Evolutionary conservation across 2,113 vertebrate species (phyloP).

Genomic region (Leucosticte australis): DNA sequence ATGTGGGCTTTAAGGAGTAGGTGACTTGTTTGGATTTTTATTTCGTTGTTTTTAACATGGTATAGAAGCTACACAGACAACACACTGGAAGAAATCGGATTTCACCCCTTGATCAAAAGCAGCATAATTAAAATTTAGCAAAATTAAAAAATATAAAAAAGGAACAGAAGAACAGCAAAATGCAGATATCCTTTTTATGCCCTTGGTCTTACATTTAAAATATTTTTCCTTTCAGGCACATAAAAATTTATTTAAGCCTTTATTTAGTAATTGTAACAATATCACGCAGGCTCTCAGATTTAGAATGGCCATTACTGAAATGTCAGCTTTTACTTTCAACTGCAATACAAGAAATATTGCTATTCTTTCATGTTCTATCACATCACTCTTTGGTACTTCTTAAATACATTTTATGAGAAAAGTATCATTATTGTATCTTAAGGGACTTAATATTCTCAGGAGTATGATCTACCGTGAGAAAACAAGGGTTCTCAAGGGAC

Average conservation of each 20-base stretch:
- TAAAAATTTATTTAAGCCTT: neutral
- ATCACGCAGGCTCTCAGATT: neutral
- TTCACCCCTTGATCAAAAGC: neutral
- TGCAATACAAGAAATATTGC: neutral
- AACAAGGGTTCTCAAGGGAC: neutral
- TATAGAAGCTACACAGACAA: neutral
- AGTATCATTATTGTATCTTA: neutral
- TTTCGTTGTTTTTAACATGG: neutral
- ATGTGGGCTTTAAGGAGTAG: neutral
- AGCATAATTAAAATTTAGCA: neutral
- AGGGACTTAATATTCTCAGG: neutral
- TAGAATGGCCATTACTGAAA: neutral
- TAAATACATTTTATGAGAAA: neutral
- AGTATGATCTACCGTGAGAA: neutral
- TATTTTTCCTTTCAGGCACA: neutral
- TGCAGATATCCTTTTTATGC: neutral
- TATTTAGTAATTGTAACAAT: neutral
- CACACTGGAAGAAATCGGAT: neutral
- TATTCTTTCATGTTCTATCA: neutral
- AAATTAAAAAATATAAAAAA: neutral
- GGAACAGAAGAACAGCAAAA: neutral
- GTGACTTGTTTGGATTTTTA: neutral
- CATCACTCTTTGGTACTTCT: neutral
- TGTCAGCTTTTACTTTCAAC: neutral
- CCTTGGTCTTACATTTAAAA: neutral